A percentile compares a stretch with the other conserved stretches of the same genome.
phyloP scores from a whole-genome alignment of 2,888 invertebrate species.

The Pedicia rivosa region DNA sequence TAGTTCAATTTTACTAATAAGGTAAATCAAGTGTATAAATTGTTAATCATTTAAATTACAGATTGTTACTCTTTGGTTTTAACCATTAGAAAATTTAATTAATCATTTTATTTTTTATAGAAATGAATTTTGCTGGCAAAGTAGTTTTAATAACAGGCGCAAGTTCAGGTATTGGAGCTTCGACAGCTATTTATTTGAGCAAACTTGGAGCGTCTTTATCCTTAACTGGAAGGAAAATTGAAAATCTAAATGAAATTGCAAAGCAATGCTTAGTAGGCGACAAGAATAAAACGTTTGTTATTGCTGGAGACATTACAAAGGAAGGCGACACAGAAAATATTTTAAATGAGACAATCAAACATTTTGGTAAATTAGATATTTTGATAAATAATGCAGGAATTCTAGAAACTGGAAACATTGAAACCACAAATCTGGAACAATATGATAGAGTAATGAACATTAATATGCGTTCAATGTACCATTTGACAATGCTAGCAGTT shows the following conservation, averaged over 20 bases:
- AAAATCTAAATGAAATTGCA: slow-evolving; percentile 46
- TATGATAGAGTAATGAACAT: slow-evolving; percentile 80
- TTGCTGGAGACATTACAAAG: slow-evolving; percentile 55
- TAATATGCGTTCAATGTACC: slow-evolving; percentile 70
- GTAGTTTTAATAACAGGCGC: slow-evolving; percentile 50
- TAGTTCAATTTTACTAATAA: too few species aligned
- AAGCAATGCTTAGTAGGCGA: slow-evolving; percentile 33
- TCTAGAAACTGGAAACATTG: slow-evolving; percentile 65
- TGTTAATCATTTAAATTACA: too few species aligned
- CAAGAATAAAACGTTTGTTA: slow-evolving; percentile 34
- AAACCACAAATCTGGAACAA: slow-evolving; percentile 70
- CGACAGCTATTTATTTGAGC: slow-evolving; percentile 49
- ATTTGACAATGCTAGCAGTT: slow-evolving; percentile 72
- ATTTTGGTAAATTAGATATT: slow-evolving; percentile 66
- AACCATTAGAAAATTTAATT: too few species aligned
- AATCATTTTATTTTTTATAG: too few species aligned
- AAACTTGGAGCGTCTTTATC: slow-evolving; percentile 44
- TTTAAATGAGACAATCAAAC: slow-evolving; percentile 51
- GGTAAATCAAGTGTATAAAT: too few species aligned
- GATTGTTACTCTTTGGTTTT: too few species aligned
- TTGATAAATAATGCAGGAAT: slow-evolving; percentile 83
- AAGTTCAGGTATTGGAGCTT: slow-evolving; percentile 60
- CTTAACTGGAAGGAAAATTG: slow-evolving; percentile 50
- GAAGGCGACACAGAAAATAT: slow-evolving; percentile 58
- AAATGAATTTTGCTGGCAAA: slow-evolving; percentile 42